Conservation (phyloP, 2,797 vertebrate species). For the Paratrypauchen microcephalus region DNA sequence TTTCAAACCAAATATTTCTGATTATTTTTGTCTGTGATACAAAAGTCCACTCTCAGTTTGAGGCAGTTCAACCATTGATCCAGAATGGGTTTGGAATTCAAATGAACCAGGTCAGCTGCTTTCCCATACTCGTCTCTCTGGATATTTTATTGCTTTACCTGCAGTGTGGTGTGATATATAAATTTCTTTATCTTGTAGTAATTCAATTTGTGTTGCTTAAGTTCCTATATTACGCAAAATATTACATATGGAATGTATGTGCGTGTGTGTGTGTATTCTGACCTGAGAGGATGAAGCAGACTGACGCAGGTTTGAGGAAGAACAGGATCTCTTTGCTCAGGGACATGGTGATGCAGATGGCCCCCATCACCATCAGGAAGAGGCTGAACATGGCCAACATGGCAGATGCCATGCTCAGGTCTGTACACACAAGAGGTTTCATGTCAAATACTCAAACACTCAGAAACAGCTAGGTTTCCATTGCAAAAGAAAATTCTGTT, state of each 20-base stretch:
- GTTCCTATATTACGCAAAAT: no score
- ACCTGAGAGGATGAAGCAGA: conserved; percentile 87
- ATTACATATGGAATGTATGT: no score
- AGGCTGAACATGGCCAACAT: conserved; percentile 83
- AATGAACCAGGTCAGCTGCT: no score
- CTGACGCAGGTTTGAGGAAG: conserved; percentile 85
- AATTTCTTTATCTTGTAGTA: no score
- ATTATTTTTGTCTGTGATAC: not conserved
- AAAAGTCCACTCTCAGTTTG: not conserved
- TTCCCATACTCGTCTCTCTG: no score
- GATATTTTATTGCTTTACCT: no score
- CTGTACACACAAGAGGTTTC: conserved; percentile 50
- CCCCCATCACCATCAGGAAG: conserved; percentile 82
- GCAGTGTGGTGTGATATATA: no score
- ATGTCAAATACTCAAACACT: no score
- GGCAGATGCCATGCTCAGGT: conserved; percentile 79
- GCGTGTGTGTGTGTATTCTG: conserved; percentile 18
- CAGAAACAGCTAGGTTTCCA: not conserved
- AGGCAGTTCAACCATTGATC: no score
- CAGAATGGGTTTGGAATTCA: no score
- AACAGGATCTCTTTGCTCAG: conserved; percentile 85
- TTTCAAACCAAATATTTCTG: not conserved
- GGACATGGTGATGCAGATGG: conserved; percentile 84
- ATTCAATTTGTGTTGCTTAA: no score
- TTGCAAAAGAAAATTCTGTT: no score